phyloP scores from a whole-genome alignment of 2,888 invertebrate genomes.

The Macrosiphum euphorbiae region DNA sequence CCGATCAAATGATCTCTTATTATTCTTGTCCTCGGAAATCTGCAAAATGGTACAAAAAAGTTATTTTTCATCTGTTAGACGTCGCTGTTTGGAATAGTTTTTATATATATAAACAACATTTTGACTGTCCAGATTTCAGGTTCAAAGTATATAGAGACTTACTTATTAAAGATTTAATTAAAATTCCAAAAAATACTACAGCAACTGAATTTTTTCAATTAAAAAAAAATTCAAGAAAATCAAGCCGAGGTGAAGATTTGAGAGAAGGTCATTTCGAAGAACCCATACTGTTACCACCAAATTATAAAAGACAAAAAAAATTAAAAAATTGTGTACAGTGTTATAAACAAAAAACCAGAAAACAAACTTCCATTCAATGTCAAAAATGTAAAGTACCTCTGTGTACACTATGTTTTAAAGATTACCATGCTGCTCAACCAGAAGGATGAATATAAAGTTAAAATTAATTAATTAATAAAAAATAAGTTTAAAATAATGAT shows the following conservation, averaged over 20 bases:
- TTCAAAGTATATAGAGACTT: not conserved
- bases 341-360: not conserved
- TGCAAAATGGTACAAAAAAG: constrained; percentile 38
- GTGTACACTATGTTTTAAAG: constrained; percentile 28
- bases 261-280: no score
- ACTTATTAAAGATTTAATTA: no score
- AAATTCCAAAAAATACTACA: no score
- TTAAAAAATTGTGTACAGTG: no score
- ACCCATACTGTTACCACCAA: no score
- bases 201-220: no score
- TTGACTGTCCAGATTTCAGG: not conserved
- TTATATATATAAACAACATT: constrained; percentile 22
- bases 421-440: constrained; percentile 24
- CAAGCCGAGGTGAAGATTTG: no score
- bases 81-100: constrained; percentile 23
- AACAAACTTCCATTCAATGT: constrained; percentile 36
- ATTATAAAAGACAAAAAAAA: no score
- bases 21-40: constrained; percentile 22
- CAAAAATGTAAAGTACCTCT: constrained; percentile 10
- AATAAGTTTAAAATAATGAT: not conserved
- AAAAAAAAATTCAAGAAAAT: constrained; percentile 6
- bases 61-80: constrained; percentile 38
- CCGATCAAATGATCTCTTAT: constrained; percentile 19
- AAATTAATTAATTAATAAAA: not conserved
- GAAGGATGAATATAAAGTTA: constrained; percentile 14